These are phyloP conservation scores for Drosophila macrospina DNA, from an alignment of 2,888 invertebrate species.

Conservation along the genomic window DNA sequence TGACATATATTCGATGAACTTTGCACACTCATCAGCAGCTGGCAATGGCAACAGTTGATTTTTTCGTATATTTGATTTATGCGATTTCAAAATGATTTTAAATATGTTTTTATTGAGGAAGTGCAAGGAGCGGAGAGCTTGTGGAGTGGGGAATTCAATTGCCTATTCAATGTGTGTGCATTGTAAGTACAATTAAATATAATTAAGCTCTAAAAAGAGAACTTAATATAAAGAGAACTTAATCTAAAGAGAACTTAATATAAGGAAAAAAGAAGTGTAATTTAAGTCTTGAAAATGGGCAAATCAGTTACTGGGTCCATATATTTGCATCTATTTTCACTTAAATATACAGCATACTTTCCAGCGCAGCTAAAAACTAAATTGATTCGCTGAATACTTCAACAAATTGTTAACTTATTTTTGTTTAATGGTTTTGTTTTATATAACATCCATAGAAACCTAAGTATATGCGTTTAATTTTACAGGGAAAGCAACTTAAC, in stretches of 20 bases:
- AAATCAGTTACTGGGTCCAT: no score
- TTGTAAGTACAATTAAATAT: no score
- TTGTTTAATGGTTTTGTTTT: neutral
- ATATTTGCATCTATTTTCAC: no score
- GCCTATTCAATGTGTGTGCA: no score
- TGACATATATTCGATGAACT: constrained; percentile 64
- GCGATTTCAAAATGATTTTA: neutral
- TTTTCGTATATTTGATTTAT: neutral
- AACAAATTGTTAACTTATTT: neutral
- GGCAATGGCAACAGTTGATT: neutral
- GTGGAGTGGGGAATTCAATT: no score
- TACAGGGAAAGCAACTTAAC: neutral
- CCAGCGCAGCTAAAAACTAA: neutral
- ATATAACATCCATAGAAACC: neutral
- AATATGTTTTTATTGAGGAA: neutral
- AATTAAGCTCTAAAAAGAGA: no score
- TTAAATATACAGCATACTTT: neutral
- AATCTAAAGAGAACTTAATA: no score
- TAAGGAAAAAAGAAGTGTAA: no score
- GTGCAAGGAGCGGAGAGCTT: neutral
- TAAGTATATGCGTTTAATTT: constrained; percentile 1
- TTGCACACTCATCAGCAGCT: constrained; percentile 10
- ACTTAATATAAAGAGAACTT: no score
- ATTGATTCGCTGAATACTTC: no score
- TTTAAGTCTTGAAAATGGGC: no score